These are phyloP conservation scores for Meteorus cinctellus DNA, from an alignment of 2,888 invertebrate genomes.

Conservation along the genomic window DNA sequence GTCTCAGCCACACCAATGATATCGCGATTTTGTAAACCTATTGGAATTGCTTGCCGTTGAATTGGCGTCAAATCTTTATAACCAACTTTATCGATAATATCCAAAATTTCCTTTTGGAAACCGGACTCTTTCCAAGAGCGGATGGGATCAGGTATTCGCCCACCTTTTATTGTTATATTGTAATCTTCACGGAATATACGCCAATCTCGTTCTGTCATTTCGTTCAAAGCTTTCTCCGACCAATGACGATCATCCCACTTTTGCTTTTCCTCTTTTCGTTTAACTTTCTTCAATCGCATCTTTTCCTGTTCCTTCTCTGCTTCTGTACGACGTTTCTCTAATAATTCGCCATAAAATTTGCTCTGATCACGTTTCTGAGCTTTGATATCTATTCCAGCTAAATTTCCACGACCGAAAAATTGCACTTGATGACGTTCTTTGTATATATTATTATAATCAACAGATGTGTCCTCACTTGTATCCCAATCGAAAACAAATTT, in stretches of 20 bases:
- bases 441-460: slow-evolving; percentile 97
- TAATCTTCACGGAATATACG: slow-evolving; percentile 99
- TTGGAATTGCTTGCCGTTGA: slow-evolving; percentile 99
- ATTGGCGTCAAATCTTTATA: slow-evolving; percentile 99
- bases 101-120: slow-evolving; percentile 91
- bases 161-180: slow-evolving; percentile 98
- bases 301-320: slow-evolving; percentile 98
- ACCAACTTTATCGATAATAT: slow-evolving; percentile 95
- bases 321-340: slow-evolving; percentile 96
- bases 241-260: slow-evolving; percentile 99
- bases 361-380: slow-evolving; percentile 95
- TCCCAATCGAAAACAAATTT: slow-evolving; percentile 99
- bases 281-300: slow-evolving; percentile 91
- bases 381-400: slow-evolving; percentile 99
- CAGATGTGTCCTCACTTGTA: slow-evolving; percentile 97
- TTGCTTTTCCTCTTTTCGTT: slow-evolving; percentile 97
- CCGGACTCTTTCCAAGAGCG: slow-evolving; percentile 96
- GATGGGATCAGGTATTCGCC: slow-evolving; percentile 96
- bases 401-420: slow-evolving; percentile 97
- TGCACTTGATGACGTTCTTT: slow-evolving; percentile 98
- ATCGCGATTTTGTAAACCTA: slow-evolving; percentile 94
- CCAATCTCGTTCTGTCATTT: slow-evolving; percentile 99
- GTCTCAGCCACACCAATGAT: slow-evolving; percentile 99
- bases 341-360: slow-evolving; percentile 95
- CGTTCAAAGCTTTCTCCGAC: slow-evolving; percentile 93